Conservation (phyloP, 1,140 invertebrate species). For the Musca vetustissima region DNA sequence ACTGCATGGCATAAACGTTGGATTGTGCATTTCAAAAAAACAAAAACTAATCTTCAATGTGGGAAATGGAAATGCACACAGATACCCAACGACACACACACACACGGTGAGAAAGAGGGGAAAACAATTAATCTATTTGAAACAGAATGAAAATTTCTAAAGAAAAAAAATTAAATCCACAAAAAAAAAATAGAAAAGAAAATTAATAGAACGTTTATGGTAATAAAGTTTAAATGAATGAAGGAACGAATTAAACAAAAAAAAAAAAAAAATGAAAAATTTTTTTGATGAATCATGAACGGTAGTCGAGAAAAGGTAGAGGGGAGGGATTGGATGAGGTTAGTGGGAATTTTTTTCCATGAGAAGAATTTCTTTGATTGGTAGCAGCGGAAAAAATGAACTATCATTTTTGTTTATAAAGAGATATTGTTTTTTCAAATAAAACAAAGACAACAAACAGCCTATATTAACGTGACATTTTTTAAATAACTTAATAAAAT, state of each 20-base stretch:
- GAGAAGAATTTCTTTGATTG: too few species aligned
- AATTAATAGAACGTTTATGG: conserved; percentile 20
- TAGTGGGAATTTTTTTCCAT: too few species aligned
- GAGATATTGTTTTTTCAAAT: background rate
- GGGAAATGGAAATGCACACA: background rate
- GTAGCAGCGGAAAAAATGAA: too few species aligned
- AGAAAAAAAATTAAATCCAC: background rate
- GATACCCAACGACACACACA: background rate
- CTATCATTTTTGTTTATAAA: too few species aligned
- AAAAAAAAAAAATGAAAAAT: too few species aligned
- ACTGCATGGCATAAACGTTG: conserved; percentile 27
- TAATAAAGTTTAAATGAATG: too few species aligned
- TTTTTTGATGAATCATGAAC: conserved; percentile 29
- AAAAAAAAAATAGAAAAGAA: conserved; percentile 9
- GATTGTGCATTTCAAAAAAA: too few species aligned
- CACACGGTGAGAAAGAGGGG: background rate
- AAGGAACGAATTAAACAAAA: conserved; percentile 14
- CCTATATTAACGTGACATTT: conserved; percentile 1
- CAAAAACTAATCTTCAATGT: conserved; percentile 21
- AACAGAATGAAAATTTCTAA: background rate
- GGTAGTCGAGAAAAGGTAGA: background rate
- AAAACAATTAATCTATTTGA: conserved; percentile 16
- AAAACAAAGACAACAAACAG: background rate
- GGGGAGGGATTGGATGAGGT: too few species aligned
- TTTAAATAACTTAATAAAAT: background rate